phyloP scores from a whole-genome alignment of 2,797 vertebrate species.

The Pagetopsis macropterus region DNA sequence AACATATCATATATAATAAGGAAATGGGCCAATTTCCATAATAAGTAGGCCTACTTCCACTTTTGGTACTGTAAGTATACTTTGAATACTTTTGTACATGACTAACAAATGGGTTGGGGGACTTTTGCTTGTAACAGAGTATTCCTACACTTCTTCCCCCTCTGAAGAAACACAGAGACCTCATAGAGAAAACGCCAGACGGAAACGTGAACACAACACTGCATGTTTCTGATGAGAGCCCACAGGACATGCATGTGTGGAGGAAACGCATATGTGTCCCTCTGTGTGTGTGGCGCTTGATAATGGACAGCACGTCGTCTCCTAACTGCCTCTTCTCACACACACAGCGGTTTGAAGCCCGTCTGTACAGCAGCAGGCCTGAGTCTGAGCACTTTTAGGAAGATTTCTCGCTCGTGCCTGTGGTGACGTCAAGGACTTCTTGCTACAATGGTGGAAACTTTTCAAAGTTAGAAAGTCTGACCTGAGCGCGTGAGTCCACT shows the following conservation, averaged over 20 bases:
- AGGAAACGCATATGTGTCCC: neutral
- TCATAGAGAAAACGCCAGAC: neutral
- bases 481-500: conserved; percentile 58
- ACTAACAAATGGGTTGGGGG: too few species aligned
- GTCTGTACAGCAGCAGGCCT: conserved; percentile 5
- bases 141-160: too few species aligned
- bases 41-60: too few species aligned
- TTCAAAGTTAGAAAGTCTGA: conserved; percentile 57
- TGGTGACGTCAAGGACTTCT: conserved; percentile 64
- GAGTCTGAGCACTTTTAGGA: conserved; percentile 7
- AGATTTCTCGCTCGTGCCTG: conserved; percentile 24
- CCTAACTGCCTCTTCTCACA: neutral
- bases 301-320: neutral
- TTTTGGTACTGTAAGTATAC: too few species aligned
- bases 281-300: conserved; percentile 18
- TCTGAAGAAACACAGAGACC: too few species aligned
- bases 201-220: neutral
- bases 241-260: neutral
- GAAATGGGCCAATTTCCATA: too few species aligned
- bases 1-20: too few species aligned
- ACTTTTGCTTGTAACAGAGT: too few species aligned
- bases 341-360: neutral
- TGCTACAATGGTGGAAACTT: conserved; percentile 59
- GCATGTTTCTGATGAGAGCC: neutral
- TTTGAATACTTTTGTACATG: too few species aligned